Percentiles rank a stretch among this genome's conserved stretches.
phyloP scores from a whole-genome alignment of 2,797 vertebrate genomes.

The Sardinella longiceps region DNA sequence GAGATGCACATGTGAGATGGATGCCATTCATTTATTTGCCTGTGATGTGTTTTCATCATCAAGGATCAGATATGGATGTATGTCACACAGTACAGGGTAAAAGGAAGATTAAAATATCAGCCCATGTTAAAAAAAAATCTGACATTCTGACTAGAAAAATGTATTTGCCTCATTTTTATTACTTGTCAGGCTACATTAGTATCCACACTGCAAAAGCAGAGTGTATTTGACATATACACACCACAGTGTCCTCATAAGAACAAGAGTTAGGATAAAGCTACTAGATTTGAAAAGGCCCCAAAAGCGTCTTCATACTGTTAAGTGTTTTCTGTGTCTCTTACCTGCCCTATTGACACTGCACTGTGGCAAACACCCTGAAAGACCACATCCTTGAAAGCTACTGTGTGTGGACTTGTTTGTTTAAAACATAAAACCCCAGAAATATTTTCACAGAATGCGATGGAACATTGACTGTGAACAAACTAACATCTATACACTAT shows the following conservation, averaged over 20 bases:
- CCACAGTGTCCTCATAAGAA: too few species aligned
- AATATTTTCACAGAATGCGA: too few species aligned
- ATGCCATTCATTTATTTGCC: neutral
- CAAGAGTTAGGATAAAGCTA: neutral
- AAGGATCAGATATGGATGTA: neutral
- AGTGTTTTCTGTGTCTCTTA: neutral
- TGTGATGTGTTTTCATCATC: neutral
- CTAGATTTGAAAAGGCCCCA: neutral
- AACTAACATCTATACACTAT: too few species aligned
- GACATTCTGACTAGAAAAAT: neutral
- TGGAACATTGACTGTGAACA: too few species aligned
- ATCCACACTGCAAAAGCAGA: neutral
- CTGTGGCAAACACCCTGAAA: neutral
- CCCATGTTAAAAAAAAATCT: neutral
- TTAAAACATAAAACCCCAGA: too few species aligned
- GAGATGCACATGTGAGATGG: too few species aligned
- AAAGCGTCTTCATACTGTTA: neutral
- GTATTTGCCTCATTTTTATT: too few species aligned
- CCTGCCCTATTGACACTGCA: neutral
- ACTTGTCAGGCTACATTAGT: neutral
- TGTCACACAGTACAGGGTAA: neutral
- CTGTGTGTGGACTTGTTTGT: too few species aligned
- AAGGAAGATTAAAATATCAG: neutral
- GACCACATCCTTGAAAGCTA: neutral
- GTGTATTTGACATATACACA: neutral